Evolutionary conservation across 1,140 invertebrate species (phyloP).

Genomic region (Drosophila arizonae): DNA sequence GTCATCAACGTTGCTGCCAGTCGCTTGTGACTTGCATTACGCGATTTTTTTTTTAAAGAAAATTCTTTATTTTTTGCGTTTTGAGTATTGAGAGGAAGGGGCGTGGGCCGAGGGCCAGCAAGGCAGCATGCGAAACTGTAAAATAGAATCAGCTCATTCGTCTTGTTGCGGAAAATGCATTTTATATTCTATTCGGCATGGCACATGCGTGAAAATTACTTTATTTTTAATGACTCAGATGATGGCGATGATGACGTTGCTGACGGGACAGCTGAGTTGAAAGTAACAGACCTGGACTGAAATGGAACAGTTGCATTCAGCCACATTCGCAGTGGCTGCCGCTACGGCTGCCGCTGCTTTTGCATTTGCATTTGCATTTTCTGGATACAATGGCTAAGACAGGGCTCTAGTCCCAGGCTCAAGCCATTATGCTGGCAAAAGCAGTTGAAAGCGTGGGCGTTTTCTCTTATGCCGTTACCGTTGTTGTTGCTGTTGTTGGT

Average conservation of each 20-base stretch:
- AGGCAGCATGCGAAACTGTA: slow-evolving; percentile 59
- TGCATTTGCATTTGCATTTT: slow-evolving; percentile 41
- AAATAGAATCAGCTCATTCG: slow-evolving; percentile 79
- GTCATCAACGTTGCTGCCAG: slow-evolving; percentile 2
- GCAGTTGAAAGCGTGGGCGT: slow-evolving; percentile 44
- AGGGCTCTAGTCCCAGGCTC: slow-evolving; percentile 18
- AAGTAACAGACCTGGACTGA: slow-evolving; percentile 27
- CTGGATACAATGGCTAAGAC: slow-evolving; percentile 29
- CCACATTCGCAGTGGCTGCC: slow-evolving; percentile 14
- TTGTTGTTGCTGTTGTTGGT: not conserved
- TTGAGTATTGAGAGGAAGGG: not conserved
- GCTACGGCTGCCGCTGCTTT: not conserved
- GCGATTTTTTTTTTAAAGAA: slow-evolving; percentile 36
- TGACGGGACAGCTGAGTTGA: slow-evolving; percentile 5
- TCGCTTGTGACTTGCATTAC: slow-evolving; percentile 33
- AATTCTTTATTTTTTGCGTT: slow-evolving; percentile 23
- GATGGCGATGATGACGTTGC: slow-evolving; percentile 15
- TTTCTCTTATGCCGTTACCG: slow-evolving; percentile 13
- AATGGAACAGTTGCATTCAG: slow-evolving; percentile 62
- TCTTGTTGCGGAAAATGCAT: slow-evolving; percentile 77
- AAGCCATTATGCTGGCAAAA: slow-evolving; percentile 35
- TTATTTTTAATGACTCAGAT: slow-evolving; percentile 74
- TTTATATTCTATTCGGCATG: slow-evolving; percentile 73
- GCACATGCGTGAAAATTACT: slow-evolving; percentile 79
- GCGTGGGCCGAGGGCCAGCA: not conserved